Base-by-base conservation (phyloP, 2,888 invertebrate species). In the Andrena dorsata region DNA sequence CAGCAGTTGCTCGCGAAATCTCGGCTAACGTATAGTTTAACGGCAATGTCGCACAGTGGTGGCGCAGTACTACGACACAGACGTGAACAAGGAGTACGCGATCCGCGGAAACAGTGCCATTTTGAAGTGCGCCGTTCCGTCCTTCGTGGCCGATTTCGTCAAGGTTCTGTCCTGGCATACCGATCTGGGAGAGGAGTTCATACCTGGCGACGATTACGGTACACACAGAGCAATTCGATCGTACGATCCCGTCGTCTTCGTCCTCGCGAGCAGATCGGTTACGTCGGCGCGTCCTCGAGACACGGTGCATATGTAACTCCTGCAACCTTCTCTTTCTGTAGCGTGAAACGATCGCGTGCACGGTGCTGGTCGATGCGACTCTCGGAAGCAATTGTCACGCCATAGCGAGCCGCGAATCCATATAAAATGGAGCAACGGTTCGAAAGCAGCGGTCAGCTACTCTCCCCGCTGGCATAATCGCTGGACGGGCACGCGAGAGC, bases 101-200 rank as follows among this genome's bases (percentile, higher is more conserved):
- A 98, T 98, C 92, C 96, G 97, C 89, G 98, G 98, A 90, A 98
- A 98, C 94, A 96, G 98, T 90, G 98, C 97, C 83, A 97, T 98
- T 86, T 95, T 98, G 91, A 98, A 98, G 95, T 98, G 98, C 95
- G 97, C 97, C 91, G 97, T 98, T 92, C 98, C 98, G 68, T 98
- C 98, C 84, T 98, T 98, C 94, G 98, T 98, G 83, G 97, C 97
- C 82, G 98, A 98, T 95, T 98, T 98, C 94, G 97, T 98, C 84
- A 96, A 95, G 92, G 98, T 98, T 88, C 95, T 97, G 72, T 97
- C 97, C 66, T 98, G 98, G 98, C 97, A 97, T 90, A 97, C 97
- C 88, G 97, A 97, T 94, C 95, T 96, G 90, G 96, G 96, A 81
- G 96, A 97, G 93, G 96, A 96, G 91, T 97, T 96, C 92, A 95